Evolutionary conservation across 1,140 invertebrate genomes (phyloP), one percentile per base, ranked within the genome.

Genomic region (Phocides pigmalion): DNA sequence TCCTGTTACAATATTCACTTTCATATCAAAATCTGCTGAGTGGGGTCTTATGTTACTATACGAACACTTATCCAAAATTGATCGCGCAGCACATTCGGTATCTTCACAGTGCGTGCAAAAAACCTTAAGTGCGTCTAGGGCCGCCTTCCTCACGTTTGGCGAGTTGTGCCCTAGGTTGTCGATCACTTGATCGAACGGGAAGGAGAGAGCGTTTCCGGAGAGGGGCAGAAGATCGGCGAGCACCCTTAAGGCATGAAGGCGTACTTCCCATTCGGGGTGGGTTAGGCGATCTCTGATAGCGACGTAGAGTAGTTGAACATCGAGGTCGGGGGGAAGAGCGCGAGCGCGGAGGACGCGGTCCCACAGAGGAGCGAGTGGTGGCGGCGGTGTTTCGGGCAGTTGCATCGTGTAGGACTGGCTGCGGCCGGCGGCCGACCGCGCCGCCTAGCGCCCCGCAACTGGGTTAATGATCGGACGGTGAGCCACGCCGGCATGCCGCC

Each of bases 251-350:
- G 95, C 95, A 78, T 97, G 95, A 42, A 96, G 94, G 2, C 96
- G 93, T 12, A 97, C 95, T 82, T 96, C 95, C 94, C 95, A 95
- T 85, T 97, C 96, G 0, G 95, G 95, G 84, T 96, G 95, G 32
- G 93, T 93, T n/a, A 97, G 90, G 32, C 96, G 92, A 44, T 94
- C 94, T 16, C 93, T 92, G 70, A 97, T 94, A 62, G 95, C 95
- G 8, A 92, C 74, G 74, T 96, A 96, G 42, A 96, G 93, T 44
- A 93, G 87, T 39, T 87, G 82, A 0, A 94, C 92, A 76, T 96
- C 94, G 14, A 95, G 91, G 56, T 94, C 94, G 12, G 93, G 93
- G 37, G 94, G 94, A 12, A 94, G 76, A 28, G 92, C 90, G 32
- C 92, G 91, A 50, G 93, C 94, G 79, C 93, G 82, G 49, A 96